A percentile compares a stretch with the other conserved stretches of the same genome.
These are phyloP conservation scores for Oreochromis aureus DNA, from an alignment of 2,113 vertebrate species.

Conservation along the genomic window DNA sequence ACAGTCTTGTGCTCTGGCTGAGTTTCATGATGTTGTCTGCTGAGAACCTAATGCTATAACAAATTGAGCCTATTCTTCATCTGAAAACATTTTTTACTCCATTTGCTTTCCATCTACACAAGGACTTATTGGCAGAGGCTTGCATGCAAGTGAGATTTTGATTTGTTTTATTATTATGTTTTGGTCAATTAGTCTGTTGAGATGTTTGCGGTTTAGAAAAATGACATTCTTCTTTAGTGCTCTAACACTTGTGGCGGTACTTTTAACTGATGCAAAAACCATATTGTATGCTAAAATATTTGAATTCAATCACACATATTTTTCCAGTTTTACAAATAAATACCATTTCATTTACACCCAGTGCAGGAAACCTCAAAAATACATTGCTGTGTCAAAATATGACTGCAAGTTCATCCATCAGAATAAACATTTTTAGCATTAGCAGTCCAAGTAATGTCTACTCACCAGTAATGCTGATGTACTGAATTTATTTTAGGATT, in stretches of 20 bases:
- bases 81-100: background rate
- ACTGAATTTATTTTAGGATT: background rate
- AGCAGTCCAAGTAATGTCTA: background rate
- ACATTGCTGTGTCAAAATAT: background rate
- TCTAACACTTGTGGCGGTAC: background rate
- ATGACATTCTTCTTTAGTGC: background rate
- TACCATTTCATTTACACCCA: background rate
- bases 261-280: background rate
- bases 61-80: background rate
- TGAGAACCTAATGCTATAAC: background rate
- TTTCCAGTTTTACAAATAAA: conserved; percentile 7
- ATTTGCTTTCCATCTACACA: background rate
- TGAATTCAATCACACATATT: background rate
- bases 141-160: background rate
- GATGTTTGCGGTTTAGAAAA: background rate
- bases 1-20: background rate
- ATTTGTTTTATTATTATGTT: conserved; percentile 10
- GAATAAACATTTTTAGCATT: background rate
- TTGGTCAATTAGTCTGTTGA: background rate
- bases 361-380: background rate
- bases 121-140: background rate
- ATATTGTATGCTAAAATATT: background rate
- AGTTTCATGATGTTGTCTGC: background rate
- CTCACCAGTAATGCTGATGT: background rate
- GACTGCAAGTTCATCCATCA: background rate